A percentile compares a stretch with the other conserved stretches of the same genome.
phyloP scores from a whole-genome alignment of 2,113 vertebrate genomes.

The Equus przewalskii region DNA sequence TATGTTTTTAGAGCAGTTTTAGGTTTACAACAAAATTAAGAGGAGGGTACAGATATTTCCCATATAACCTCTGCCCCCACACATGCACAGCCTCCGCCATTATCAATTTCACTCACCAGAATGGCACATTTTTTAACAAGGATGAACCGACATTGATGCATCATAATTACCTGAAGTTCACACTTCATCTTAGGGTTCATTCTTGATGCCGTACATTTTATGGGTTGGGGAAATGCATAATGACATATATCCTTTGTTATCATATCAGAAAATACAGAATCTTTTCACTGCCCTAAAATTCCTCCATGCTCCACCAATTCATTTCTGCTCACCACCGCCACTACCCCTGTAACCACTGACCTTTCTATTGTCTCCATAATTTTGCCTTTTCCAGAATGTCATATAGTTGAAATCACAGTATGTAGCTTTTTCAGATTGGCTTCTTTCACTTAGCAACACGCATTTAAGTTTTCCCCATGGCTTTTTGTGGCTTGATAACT shows the following conservation, averaged over 20 bases:
- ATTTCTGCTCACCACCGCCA: not conserved
- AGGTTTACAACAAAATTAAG: not conserved
- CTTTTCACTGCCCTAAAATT: not conserved
- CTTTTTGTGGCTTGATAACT: not conserved
- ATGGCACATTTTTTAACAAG: not conserved
- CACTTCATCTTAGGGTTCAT: not conserved
- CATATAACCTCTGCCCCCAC: not conserved
- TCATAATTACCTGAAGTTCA: not conserved
- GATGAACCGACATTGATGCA: not conserved
- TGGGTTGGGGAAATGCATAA: not conserved
- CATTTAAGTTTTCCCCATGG: not conserved
- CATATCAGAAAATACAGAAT: not conserved
- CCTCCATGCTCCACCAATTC: too few species aligned
- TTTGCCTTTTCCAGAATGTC: not conserved
- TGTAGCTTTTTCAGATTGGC: not conserved
- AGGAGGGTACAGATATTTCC: not conserved
- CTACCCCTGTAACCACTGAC: not conserved
- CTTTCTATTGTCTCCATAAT: not conserved
- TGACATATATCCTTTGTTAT: not conserved
- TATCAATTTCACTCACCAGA: not conserved
- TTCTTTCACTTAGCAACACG: not conserved
- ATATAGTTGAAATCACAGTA: too few species aligned
- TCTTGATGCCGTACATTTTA: not conserved
- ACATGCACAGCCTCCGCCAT: not conserved
- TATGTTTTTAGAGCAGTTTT: not conserved